Evolutionary conservation across 2,113 vertebrate species (phyloP).

Genomic region (rat (Rattus norvegicus)): DNA sequence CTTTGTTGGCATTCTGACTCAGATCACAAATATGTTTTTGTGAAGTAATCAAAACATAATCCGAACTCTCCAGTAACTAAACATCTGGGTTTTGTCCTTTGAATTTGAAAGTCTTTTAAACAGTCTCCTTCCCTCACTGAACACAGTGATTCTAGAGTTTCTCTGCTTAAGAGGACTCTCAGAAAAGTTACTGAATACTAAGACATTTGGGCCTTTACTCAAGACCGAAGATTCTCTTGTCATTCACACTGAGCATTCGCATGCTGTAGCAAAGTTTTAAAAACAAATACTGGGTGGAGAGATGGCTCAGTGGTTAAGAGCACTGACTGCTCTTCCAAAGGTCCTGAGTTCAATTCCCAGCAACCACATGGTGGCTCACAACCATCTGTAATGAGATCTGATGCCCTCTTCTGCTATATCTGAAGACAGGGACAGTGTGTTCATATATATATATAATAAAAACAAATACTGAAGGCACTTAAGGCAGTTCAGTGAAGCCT

Average conservation of each 20-base stretch:
- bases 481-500: background rate
- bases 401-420: too few relatives aligned
- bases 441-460: background rate
- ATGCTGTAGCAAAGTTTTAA: background rate
- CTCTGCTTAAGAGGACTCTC: background rate
- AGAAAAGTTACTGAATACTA: constrained; percentile 53
- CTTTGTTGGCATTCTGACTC: background rate
- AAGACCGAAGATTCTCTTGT: background rate
- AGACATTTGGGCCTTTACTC: background rate
- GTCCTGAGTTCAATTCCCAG: too few relatives aligned
- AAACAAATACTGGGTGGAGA: background rate
- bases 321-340: too few relatives aligned
- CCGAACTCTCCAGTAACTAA: background rate
- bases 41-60: constrained; percentile 43
- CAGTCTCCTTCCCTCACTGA: constrained; percentile 9
- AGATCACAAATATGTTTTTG: constrained; percentile 1
- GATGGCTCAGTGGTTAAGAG: too few relatives aligned
- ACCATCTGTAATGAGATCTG: too few relatives aligned
- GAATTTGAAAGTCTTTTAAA: background rate
- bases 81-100: background rate
- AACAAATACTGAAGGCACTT: constrained; percentile 35
- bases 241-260: constrained; percentile 12
- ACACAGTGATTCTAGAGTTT: constrained; percentile 16
- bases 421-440: too few relatives aligned
- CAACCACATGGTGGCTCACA: too few relatives aligned